Base-by-base conservation (phyloP, 2,888 invertebrate genomes). In the Philhelius pedissequus region DNA sequence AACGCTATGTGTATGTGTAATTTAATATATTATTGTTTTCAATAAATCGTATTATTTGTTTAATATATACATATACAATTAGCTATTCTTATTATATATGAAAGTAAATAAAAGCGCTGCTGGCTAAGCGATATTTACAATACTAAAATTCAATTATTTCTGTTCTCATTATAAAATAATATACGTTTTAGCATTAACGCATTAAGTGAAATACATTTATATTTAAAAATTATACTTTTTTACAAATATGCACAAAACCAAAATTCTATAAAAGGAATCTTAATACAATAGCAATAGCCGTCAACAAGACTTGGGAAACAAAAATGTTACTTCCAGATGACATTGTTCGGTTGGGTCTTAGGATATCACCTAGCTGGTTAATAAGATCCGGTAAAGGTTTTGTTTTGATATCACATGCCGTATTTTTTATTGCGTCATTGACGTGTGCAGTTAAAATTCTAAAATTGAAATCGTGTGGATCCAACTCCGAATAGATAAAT, bases 391-490 rank as follows among this genome's bases (percentile, higher is more conserved):
- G 93, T 77, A 93, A 90, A 0, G 93, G 92, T 76, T 93, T 92
- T 0, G 93, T 91, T 6, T 93, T 94, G 5, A 93, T 92, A 88
- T 95, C 94, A 88, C 96, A 96, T 0, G 94, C 94, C 0, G 96
- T 96, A 60, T 94, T 94, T 86, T 93, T 93, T 45, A 96, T 95
- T 1, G 95, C 95, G 60, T 95, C 95, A 5, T 93, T 89, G 0
- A 95, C 94, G 0, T 94, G 93, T 0, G 94, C 95, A 0, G 93
- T 94, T 76, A 96, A 92, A 77, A 96, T 93, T 60, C 96, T 94
- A 88, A 95, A 96, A 88, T 96, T 96, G 0, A 94, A 93, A 18
- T 95, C 94, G 1, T 92, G 92, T 0, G 92, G 90, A 88, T 95
- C 92, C 80, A 96, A 89, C 75, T 93, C 92, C 0, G 92, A 92